These are phyloP conservation scores for Flabesymbios commensalis DNA, from an alignment of 2,888 invertebrate species.

Conservation along the genomic window DNA sequence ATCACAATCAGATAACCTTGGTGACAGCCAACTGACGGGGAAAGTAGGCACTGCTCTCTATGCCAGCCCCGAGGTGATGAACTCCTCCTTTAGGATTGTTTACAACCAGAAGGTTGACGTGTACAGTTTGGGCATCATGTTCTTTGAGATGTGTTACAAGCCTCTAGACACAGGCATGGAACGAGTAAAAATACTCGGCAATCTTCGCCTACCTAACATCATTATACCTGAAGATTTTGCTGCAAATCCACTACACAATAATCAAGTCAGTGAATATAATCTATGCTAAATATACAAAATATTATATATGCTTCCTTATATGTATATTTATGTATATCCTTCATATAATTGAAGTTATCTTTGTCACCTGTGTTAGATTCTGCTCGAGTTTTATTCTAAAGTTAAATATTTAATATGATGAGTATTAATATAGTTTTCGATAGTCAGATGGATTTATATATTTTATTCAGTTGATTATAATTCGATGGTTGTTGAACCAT, in stretches of 20 bases:
- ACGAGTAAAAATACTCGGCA: slow-evolving; percentile 74
- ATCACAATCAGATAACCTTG: too few relatives aligned
- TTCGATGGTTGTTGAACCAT: slow-evolving; percentile 80
- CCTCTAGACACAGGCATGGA: slow-evolving; percentile 89
- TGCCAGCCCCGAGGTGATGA: slow-evolving; percentile 87
- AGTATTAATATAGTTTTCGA: not conserved
- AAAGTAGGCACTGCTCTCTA: slow-evolving; percentile 94
- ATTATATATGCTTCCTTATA: too few relatives aligned
- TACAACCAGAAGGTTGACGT: slow-evolving; percentile 77
- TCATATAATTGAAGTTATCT: too few relatives aligned
- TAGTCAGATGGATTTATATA: not conserved
- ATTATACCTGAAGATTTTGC: slow-evolving; percentile 72
- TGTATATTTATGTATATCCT: too few relatives aligned
- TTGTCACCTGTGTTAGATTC: too few relatives aligned
- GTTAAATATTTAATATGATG: not conserved
- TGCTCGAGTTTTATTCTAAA: too few relatives aligned
- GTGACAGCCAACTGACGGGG: slow-evolving; percentile 66
- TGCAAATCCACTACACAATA: slow-evolving; percentile 38
- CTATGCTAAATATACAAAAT: too few relatives aligned
- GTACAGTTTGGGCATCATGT: slow-evolving; percentile 85
- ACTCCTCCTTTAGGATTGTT: slow-evolving; percentile 66
- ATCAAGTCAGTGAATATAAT: too few relatives aligned
- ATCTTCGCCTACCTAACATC: slow-evolving; percentile 68
- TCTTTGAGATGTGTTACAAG: slow-evolving; percentile 86
- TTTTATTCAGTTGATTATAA: slow-evolving; percentile 44